These are phyloP conservation scores for Drosophila orosa DNA, from an alignment of 1,140 invertebrate species.

Conservation along the genomic window DNA sequence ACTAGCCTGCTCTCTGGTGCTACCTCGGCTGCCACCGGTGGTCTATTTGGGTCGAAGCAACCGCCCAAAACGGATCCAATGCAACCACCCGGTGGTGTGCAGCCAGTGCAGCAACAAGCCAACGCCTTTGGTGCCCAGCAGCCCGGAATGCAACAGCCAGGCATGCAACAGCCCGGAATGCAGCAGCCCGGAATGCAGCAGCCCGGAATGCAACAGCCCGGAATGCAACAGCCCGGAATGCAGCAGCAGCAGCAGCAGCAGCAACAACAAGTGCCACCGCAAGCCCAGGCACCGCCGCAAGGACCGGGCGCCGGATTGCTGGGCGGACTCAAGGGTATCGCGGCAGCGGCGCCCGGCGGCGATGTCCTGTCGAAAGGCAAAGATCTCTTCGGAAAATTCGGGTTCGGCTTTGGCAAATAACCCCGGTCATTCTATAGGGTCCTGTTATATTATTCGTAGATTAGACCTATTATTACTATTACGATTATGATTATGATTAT, in stretches of 20 bases:
- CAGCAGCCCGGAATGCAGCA: slow-evolving; percentile 79
- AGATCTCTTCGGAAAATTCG: slow-evolving; percentile 96
- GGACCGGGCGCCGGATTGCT: slow-evolving; percentile 80
- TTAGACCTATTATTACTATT: slow-evolving; percentile 79
- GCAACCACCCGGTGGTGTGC: slow-evolving; percentile 82
- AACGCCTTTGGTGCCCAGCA: slow-evolving; percentile 80
- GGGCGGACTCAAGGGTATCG: slow-evolving; percentile 84
- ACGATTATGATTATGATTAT: slow-evolving; percentile 78
- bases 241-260: slow-evolving; percentile 83
- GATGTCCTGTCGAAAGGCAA: slow-evolving; percentile 95
- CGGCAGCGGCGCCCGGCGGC: slow-evolving; percentile 92
- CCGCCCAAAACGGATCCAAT: slow-evolving; percentile 84
- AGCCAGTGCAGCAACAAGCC: slow-evolving; percentile 84
- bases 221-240: slow-evolving; percentile 74
- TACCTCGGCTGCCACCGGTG: slow-evolving; percentile 84
- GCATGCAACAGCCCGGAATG: slow-evolving; percentile 70
- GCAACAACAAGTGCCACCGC: slow-evolving; percentile 84
- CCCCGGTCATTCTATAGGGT: slow-evolving; percentile 85
- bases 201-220: slow-evolving; percentile 68
- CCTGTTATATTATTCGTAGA: slow-evolving; percentile 83
- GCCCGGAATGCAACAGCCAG: slow-evolving; percentile 73
- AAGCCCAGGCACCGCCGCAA: slow-evolving; percentile 83
- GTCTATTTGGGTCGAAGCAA: slow-evolving; percentile 84
- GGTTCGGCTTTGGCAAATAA: slow-evolving; percentile 91
- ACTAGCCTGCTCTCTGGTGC: slow-evolving; percentile 84